Evolutionary conservation across 2,888 invertebrate species (phyloP).

Genomic region (Crepidodera aurea): DNA sequence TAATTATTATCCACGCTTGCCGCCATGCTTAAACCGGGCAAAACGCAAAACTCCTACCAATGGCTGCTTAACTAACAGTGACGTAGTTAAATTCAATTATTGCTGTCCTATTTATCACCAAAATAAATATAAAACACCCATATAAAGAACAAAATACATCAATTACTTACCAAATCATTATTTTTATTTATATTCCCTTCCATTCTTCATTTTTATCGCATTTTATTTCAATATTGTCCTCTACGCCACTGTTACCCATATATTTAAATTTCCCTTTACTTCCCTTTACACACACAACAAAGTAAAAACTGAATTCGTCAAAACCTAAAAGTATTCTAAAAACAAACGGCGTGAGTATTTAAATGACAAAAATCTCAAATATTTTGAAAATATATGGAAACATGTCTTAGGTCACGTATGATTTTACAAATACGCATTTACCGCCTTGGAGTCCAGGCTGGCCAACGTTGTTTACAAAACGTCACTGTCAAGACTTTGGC

Average conservation of each 20-base stretch:
- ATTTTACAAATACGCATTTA: slow-evolving; percentile 17
- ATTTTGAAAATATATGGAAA: neutral
- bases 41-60: slow-evolving; percentile 37
- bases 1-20: slow-evolving; percentile 51
- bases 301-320: no score
- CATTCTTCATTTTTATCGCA: neutral
- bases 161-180: neutral
- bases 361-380: neutral
- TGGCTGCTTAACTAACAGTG: slow-evolving; percentile 19
- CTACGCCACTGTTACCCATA: slow-evolving; percentile 12
- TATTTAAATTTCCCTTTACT: neutral
- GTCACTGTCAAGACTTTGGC: neutral
- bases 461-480: neutral
- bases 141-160: neutral
- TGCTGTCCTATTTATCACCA: neutral
- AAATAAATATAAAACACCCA: neutral
- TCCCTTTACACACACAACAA: neutral
- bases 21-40: slow-evolving; percentile 54
- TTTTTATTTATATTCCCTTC: neutral
- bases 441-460: slow-evolving; percentile 10
- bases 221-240: slow-evolving; percentile 3
- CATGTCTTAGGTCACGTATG: slow-evolving; percentile 23
- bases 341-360: no score
- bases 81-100: slow-evolving; percentile 11
- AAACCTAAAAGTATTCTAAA: no score